These are phyloP conservation scores for Glaucomys volans DNA, from an alignment of 2,113 vertebrate species.

Conservation along the genomic window DNA sequence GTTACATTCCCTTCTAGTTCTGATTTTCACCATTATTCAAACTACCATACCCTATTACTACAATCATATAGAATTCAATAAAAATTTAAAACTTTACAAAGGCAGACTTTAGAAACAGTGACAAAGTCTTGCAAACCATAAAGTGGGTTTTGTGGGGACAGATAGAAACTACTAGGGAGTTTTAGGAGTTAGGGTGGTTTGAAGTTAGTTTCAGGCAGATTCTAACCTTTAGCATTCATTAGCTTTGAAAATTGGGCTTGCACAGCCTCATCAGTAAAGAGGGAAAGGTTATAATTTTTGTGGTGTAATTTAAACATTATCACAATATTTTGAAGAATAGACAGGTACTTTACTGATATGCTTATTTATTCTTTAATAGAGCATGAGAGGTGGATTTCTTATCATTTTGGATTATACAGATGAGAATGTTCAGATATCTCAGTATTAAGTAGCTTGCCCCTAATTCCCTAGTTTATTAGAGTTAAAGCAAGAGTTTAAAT, in stretches of 20 bases:
- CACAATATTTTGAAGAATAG: not conserved
- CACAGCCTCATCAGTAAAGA: not conserved
- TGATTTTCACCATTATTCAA: not conserved
- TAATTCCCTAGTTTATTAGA: conserved; percentile 28
- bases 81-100: conserved; percentile 17
- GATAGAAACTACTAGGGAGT: not conserved
- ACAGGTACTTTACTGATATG: not conserved
- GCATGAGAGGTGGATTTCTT: not conserved
- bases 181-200: not conserved
- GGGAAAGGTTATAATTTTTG: not conserved
- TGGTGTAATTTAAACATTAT: not conserved
- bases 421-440: not conserved
- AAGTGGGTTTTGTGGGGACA: not conserved
- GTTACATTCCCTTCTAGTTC: not conserved
- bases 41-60: not conserved
- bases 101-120: not conserved
- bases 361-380: not conserved
- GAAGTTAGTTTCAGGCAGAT: not conserved
- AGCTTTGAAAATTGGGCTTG: not conserved
- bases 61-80: not conserved
- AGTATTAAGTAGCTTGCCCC: not conserved
- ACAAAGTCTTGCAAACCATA: not conserved
- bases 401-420: not conserved
- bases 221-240: not conserved
- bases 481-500: conserved; percentile 37